Evolutionary conservation across 2,888 invertebrate genomes (phyloP).

Genomic region (Ferdinandea cuprea): DNA sequence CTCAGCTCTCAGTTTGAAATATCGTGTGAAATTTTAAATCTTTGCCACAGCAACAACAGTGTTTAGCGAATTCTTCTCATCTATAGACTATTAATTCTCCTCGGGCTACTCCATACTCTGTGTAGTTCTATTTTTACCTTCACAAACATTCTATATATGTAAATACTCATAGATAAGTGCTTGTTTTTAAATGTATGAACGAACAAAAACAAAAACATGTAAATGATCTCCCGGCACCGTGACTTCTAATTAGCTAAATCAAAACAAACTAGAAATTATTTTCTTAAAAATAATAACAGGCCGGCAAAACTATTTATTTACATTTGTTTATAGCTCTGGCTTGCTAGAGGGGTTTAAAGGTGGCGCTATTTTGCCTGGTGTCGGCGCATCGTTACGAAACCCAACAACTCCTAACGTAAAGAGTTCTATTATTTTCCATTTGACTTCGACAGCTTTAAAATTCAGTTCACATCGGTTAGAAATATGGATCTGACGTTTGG

Average conservation of each 20-base stretch:
- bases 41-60: conserved; percentile 51
- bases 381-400: conserved; percentile 16
- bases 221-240: conserved; percentile 71
- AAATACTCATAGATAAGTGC: background rate
- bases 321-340: conserved; percentile 67
- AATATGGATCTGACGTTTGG: conserved; percentile 61
- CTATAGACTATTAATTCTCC: conserved; percentile 64
- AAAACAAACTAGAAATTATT: conserved; percentile 77
- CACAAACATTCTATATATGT: background rate
- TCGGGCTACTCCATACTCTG: conserved; percentile 35
- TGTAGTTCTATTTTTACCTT: background rate
- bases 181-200: no score
- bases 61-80: conserved; percentile 62
- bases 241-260: conserved; percentile 76
- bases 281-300: conserved; percentile 76
- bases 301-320: conserved; percentile 77
- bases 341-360: conserved; percentile 29
- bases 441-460: conserved; percentile 61
- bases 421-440: conserved; percentile 34
- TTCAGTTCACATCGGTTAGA: conserved; percentile 37
- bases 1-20: conserved; percentile 25
- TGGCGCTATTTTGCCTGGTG: conserved; percentile 35
- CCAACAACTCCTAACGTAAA: conserved; percentile 39
- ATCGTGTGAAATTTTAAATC: conserved; percentile 68
- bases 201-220: conserved; percentile 46